Evolutionary conservation across 2,888 invertebrate species (phyloP).

Genomic region (Tetragnatha montana): DNA sequence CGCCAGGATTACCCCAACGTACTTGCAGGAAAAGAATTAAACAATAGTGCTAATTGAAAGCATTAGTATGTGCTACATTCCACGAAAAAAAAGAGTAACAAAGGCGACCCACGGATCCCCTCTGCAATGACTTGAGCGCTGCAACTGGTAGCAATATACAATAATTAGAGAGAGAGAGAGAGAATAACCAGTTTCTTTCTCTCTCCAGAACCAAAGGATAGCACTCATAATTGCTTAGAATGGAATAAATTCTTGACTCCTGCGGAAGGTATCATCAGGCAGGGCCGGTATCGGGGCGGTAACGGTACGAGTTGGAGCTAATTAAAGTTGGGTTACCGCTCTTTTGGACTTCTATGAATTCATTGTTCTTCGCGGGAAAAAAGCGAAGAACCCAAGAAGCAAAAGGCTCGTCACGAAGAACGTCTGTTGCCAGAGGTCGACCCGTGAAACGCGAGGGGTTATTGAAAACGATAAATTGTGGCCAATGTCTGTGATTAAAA

Average conservation of each 20-base stretch:
- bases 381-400: neutral
- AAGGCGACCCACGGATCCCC: neutral
- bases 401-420: slow-evolving; percentile 6
- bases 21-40: neutral
- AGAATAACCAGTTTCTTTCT: slow-evolving; percentile 40
- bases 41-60: neutral
- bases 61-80: neutral
- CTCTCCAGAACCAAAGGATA: slow-evolving; percentile 45
- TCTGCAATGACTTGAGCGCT: slow-evolving; percentile 29
- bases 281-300: slow-evolving; percentile 5
- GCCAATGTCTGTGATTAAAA: neutral
- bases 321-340: slow-evolving; percentile 30
- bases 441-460: slow-evolving; percentile 4
- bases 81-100: neutral
- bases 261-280: slow-evolving; percentile 50
- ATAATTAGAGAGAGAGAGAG: slow-evolving; percentile 4
- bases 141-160: slow-evolving; percentile 14
- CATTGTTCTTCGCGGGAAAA: slow-evolving; percentile 22
- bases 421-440: neutral
- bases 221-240: slow-evolving; percentile 51
- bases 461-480: slow-evolving; percentile 17
- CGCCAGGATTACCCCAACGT: too few species aligned
- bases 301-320: slow-evolving; percentile 36
- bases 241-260: slow-evolving; percentile 46
- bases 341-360: neutral